These are phyloP conservation scores for Bothrops jararaca DNA, from an alignment of 2,113 vertebrate genomes.

Conservation along the genomic window DNA sequence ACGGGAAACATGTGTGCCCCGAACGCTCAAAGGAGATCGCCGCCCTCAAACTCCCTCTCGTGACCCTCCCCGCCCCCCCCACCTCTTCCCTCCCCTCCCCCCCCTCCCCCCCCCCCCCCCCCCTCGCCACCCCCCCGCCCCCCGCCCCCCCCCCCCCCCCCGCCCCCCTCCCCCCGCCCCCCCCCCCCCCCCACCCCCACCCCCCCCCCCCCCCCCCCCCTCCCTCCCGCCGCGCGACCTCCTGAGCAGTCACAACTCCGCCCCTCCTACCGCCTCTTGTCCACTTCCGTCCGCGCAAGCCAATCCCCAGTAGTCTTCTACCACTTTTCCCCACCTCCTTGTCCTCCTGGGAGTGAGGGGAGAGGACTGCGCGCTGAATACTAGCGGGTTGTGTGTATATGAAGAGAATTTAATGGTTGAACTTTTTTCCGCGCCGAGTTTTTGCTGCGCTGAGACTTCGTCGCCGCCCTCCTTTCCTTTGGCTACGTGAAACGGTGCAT, in stretches of 20 bases:
- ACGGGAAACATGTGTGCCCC: too few species aligned
- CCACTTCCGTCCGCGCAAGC: slow-evolving; percentile 42
- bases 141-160: not conserved
- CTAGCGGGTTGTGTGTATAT: not conserved
- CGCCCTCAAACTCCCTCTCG: not conserved
- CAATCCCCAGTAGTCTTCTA: slow-evolving; percentile 58
- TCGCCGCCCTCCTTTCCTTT: not conserved
- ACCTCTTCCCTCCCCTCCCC: not conserved
- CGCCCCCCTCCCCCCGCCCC: not conserved
- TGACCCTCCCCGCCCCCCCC: not conserved
- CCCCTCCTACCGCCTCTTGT: too few species aligned
- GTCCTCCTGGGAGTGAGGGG: not conserved
- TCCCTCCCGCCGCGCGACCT: not conserved
- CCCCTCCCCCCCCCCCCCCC: not conserved
- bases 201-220: not conserved
- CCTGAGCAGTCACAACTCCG: slow-evolving; percentile 2
- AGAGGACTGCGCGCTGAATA: slow-evolving; percentile 24
- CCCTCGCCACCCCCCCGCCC: too few species aligned
- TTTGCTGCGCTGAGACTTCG: slow-evolving; percentile 41
- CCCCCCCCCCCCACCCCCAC: too few species aligned
- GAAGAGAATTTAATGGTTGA: slow-evolving; percentile 62
- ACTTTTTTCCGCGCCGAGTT: slow-evolving; percentile 57
- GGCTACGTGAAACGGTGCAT: slow-evolving; percentile 8
- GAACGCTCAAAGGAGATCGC: not conserved
- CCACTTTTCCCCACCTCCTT: slow-evolving; percentile 47